Conservation (phyloP, 2,888 invertebrate genomes). For the Andrena minutula region DNA sequence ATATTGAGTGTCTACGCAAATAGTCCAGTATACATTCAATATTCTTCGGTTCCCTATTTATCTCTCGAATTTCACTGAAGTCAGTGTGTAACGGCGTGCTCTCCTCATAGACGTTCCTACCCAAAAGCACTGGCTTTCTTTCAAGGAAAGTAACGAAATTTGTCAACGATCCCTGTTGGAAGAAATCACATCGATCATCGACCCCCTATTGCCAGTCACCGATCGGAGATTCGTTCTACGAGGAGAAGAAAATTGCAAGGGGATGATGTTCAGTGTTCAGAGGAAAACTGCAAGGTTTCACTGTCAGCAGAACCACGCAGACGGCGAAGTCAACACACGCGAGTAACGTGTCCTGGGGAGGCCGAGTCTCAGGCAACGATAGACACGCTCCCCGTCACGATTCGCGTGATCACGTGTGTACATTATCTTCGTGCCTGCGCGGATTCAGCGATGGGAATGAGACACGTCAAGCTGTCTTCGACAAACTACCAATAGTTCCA, state of each 20-base stretch:
- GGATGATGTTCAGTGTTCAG: background rate
- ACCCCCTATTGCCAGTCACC: background rate
- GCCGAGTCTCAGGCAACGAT: slow-evolving; percentile 45
- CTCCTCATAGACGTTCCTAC: no score
- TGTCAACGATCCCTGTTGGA: background rate
- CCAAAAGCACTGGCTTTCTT: no score
- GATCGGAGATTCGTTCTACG: slow-evolving; percentile 18
- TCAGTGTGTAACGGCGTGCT: no score
- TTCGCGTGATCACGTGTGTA: slow-evolving; percentile 62
- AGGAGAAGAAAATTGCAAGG: no score
- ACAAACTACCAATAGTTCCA: background rate
- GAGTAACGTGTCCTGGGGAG: slow-evolving; percentile 38
- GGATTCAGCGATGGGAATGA: slow-evolving; percentile 22
- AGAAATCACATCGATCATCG: background rate
- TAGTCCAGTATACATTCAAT: no score
- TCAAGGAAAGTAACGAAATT: background rate
- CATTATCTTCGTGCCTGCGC: slow-evolving; percentile 24
- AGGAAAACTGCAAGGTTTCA: slow-evolving; percentile 39
- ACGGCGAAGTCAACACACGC: slow-evolving; percentile 26
- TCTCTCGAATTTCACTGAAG: no score
- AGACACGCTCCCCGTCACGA: slow-evolving; percentile 52
- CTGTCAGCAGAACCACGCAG: slow-evolving; percentile 46
- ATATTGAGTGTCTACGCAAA: no score
- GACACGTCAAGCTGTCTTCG: slow-evolving; percentile 1
- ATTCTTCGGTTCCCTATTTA: no score